Percentiles rank a stretch among this genome's conserved stretches.
Conservation (phyloP, 2,888 invertebrate genomes). For the Malacosoma neustria region DNA sequence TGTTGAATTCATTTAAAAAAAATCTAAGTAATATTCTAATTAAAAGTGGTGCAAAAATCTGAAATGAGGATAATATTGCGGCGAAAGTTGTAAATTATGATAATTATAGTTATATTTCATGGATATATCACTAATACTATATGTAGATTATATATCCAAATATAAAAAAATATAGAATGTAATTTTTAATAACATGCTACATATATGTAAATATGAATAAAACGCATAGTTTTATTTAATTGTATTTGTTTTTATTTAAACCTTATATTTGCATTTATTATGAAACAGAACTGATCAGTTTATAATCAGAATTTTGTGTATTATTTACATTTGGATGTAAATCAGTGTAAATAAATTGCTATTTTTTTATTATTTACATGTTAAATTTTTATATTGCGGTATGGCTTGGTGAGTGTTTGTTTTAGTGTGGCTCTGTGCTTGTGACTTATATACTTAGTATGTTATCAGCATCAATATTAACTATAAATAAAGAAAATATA, state of each 20-base stretch:
- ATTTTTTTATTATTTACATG: conserved; percentile 57
- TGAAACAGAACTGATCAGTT: background rate
- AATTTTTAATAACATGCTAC: too few species aligned
- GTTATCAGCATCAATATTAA: conserved; percentile 4
- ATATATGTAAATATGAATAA: too few species aligned
- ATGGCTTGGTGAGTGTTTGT: conserved; percentile 42
- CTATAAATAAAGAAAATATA: conserved; percentile 5
- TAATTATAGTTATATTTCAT: too few species aligned
- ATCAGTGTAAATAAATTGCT: conserved; percentile 57
- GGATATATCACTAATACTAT: too few species aligned
- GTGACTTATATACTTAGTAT: conserved; percentile 10
- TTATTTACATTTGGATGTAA: conserved; percentile 28
- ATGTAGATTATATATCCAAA: too few species aligned
- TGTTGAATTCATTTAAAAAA: too few species aligned
- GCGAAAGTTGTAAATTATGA: too few species aligned
- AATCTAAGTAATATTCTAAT: too few species aligned
- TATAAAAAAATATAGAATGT: too few species aligned
- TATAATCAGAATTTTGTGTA: conserved; percentile 10
- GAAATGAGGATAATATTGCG: too few species aligned
- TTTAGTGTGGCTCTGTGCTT: conserved; percentile 24
- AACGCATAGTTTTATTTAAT: too few species aligned
- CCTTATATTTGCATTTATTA: conserved; percentile 11
- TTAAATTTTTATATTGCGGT: conserved; percentile 53
- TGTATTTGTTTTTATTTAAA: conserved; percentile 17
- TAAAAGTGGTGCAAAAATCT: too few species aligned